Percentiles rank a stretch among this genome's conserved stretches.
Conservation (phyloP, 2,113 vertebrate species). For the Ictalurus punctatus region DNA sequence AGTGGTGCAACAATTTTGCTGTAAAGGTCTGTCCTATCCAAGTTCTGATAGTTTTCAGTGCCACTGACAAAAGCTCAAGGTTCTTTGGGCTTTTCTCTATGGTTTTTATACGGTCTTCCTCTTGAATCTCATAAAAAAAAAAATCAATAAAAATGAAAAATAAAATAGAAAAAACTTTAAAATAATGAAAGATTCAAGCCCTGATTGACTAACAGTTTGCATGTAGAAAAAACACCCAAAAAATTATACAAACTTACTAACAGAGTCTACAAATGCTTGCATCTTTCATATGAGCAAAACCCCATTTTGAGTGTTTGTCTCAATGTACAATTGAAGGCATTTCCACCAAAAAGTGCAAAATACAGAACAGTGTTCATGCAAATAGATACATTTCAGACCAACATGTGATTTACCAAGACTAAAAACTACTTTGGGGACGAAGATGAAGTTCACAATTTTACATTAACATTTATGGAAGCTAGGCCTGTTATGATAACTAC, state of each 20-base stretch:
- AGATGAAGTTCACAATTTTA: not conserved
- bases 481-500: too few species aligned
- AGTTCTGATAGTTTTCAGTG: slow-evolving; percentile 52
- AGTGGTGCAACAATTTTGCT: slow-evolving; percentile 9
- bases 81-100: slow-evolving; percentile 19
- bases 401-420: not conserved
- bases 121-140: not conserved
- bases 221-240: not conserved
- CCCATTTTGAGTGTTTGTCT: not conserved
- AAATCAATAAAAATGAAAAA: too few species aligned
- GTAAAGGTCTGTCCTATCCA: slow-evolving; percentile 63
- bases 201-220: not conserved
- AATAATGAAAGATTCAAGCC: not conserved
- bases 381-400: not conserved
- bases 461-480: not conserved
- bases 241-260: not conserved
- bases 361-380: not conserved
- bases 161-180: not conserved
- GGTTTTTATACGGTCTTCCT: not conserved
- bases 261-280: not conserved
- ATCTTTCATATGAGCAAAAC: not conserved
- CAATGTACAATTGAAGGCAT: not conserved
- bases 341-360: not conserved
- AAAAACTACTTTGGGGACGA: not conserved
- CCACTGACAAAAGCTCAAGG: slow-evolving; percentile 39